Conservation (phyloP, 2,888 invertebrate species). For the Abscondita cerata region DNA sequence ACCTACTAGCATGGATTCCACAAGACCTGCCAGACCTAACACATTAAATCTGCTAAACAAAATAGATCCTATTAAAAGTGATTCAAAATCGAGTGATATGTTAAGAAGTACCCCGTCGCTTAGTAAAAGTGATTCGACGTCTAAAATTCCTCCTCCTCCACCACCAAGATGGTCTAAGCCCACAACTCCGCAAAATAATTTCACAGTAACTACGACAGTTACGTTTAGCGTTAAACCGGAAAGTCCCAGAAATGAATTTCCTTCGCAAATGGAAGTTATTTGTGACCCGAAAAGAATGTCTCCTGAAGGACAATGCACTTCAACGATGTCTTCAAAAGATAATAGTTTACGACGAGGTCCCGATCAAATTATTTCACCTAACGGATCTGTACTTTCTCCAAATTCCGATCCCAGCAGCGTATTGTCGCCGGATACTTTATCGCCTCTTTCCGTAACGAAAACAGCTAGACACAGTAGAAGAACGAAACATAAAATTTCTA, state of each 20-base stretch:
- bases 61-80: constrained; percentile 47
- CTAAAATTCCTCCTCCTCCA: constrained; percentile 79
- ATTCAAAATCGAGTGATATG: constrained; percentile 39
- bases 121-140: constrained; percentile 43
- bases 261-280: constrained; percentile 43
- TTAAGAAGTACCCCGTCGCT: constrained; percentile 44
- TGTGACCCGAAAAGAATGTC: constrained; percentile 73
- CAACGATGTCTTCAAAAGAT: constrained; percentile 72
- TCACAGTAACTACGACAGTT: constrained; percentile 86
- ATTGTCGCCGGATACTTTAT: constrained; percentile 59
- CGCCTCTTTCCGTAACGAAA: constrained; percentile 61
- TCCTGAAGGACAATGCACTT: constrained; percentile 71
- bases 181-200: constrained; percentile 69
- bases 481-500: constrained; percentile 69
- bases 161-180: constrained; percentile 88
- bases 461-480: constrained; percentile 65
- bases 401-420: constrained; percentile 59
- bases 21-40: constrained; percentile 78
- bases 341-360: constrained; percentile 66
- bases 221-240: constrained; percentile 79
- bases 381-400: constrained; percentile 55
- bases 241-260: constrained; percentile 46
- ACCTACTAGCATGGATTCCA: constrained; percentile 54
- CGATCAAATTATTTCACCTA: constrained; percentile 54
- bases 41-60: constrained; percentile 77